Base-by-base conservation (phyloP, 2,888 invertebrate genomes). In the Rosalia funebris region DNA sequence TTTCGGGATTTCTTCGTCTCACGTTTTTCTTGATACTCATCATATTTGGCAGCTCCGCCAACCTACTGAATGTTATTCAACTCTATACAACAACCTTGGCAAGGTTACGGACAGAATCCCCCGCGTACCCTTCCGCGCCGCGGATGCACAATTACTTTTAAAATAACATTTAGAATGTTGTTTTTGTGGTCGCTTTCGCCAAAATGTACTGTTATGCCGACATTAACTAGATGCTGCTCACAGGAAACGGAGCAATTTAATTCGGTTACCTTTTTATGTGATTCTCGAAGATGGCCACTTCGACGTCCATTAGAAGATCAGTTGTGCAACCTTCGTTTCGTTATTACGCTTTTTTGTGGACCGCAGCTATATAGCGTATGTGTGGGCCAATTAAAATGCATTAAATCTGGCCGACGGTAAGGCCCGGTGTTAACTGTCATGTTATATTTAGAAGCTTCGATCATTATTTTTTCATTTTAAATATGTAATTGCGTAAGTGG, bases 31-130 rank as follows among this genome's bases (percentile, higher is more conserved):
- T 25, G 7, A 25, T 15, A 48, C 5, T 34, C 19, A 36, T 50
- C 45, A 44, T 41, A 55, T 64, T 65, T 58, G 62, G 63, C 66
- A 63, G 60, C 62, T 34, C 39, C 57, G 59, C 63, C 46, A 42
- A 37, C 42, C 63, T 50, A 57, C 47, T 47, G 55, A 65, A 70
- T 74, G 75, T 69, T 77, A 74, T 78, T 78, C 76, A 79, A 77
- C 79, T 75, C 73, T 70, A 66, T 68, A 62, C 66, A 69, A 68
- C 79, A 75, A 79, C 80, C 79, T 79, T 80, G 76, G 72, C 79
- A 79, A 79, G 79, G 79, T 80, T 76, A 79, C 74, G 61, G 39
- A 65, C 65, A 57, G 34, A 57, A 59, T 57, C 44, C 55, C 46
- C 52, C 46, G 16, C 37, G 15, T 36, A 31, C 36, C 48, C 47